Evolutionary conservation across 2,888 invertebrate species (phyloP).

Genomic region (Lymantria monacha): DNA sequence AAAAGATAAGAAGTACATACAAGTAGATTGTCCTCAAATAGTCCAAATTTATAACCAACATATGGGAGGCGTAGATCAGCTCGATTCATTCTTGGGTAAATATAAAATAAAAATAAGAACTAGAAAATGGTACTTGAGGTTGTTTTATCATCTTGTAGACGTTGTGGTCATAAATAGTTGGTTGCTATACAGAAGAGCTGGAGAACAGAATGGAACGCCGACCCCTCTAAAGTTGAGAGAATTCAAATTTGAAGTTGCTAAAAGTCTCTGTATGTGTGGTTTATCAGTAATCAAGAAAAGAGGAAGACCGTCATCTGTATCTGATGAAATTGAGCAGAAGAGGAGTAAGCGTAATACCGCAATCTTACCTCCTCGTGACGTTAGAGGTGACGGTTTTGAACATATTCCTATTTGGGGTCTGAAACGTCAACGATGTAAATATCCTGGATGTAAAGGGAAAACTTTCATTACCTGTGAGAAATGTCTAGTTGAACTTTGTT

Average conservation of each 20-base stretch:
- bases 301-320: background rate
- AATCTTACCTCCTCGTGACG: too few species aligned
- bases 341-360: too few species aligned
- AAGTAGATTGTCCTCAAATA: background rate
- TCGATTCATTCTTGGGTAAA: slow-evolving; percentile 4
- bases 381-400: too few species aligned
- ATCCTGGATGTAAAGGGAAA: too few species aligned
- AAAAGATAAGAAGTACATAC: background rate
- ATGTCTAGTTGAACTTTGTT: too few species aligned
- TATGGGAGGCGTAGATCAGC: too few species aligned
- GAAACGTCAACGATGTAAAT: background rate
- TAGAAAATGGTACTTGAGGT: slow-evolving; percentile 33
- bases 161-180: slow-evolving; percentile 26
- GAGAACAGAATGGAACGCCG: slow-evolving; percentile 16
- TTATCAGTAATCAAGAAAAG: background rate
- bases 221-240: slow-evolving; percentile 1
- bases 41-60: background rate
- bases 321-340: background rate
- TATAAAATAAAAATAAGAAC: slow-evolving; percentile 12
- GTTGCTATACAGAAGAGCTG: slow-evolving; percentile 25
- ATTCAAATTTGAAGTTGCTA: slow-evolving; percentile 4
- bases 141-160: slow-evolving; percentile 36
- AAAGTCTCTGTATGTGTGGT: slow-evolving; percentile 1
- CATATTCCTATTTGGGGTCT: too few species aligned
- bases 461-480: background rate